Conservation (phyloP, 2,797 vertebrate genomes). For the Gambusia yucatana region DNA sequence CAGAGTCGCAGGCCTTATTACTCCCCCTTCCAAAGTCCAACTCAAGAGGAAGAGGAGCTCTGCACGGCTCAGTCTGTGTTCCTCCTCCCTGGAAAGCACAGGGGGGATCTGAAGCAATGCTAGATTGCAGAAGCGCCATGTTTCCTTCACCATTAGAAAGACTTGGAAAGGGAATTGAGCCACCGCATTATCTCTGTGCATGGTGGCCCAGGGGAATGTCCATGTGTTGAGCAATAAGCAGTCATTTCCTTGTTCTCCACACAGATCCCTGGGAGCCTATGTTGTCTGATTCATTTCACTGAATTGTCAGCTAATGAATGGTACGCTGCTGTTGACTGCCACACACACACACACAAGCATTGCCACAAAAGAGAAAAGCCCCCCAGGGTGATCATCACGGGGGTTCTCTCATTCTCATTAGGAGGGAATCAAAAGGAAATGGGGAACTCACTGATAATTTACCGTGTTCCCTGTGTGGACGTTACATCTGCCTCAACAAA, state of each 20-base stretch:
- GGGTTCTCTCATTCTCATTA: slow-evolving; percentile 71
- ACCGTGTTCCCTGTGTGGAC: slow-evolving; percentile 36
- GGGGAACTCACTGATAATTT: slow-evolving; percentile 56
- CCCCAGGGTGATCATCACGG: slow-evolving; percentile 58
- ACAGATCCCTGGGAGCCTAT: slow-evolving; percentile 66
- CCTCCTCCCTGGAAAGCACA: slow-evolving; percentile 40
- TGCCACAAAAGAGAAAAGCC: slow-evolving; percentile 42
- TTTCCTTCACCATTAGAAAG: slow-evolving; percentile 58
- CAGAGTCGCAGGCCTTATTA: slow-evolving; percentile 52
- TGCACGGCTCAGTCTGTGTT: slow-evolving; percentile 35
- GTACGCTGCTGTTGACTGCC: slow-evolving; percentile 55
- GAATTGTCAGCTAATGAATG: slow-evolving; percentile 73
- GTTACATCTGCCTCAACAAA: slow-evolving; percentile 19
- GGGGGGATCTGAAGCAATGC: slow-evolving; percentile 41
- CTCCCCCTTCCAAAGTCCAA: slow-evolving; percentile 50
- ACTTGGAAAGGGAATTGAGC: slow-evolving; percentile 56
- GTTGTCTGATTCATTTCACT: slow-evolving; percentile 71
- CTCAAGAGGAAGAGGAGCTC: slow-evolving; percentile 38
- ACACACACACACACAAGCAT: slow-evolving; percentile 29
- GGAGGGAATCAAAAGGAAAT: slow-evolving; percentile 64
- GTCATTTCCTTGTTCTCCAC: slow-evolving; percentile 67
- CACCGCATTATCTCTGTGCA: slow-evolving; percentile 48
- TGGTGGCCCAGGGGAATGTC: slow-evolving; percentile 54
- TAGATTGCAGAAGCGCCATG: slow-evolving; percentile 56
- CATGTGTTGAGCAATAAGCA: slow-evolving; percentile 62